phyloP scores from a whole-genome alignment of 2,113 vertebrate species.

The Helogale parvula region DNA sequence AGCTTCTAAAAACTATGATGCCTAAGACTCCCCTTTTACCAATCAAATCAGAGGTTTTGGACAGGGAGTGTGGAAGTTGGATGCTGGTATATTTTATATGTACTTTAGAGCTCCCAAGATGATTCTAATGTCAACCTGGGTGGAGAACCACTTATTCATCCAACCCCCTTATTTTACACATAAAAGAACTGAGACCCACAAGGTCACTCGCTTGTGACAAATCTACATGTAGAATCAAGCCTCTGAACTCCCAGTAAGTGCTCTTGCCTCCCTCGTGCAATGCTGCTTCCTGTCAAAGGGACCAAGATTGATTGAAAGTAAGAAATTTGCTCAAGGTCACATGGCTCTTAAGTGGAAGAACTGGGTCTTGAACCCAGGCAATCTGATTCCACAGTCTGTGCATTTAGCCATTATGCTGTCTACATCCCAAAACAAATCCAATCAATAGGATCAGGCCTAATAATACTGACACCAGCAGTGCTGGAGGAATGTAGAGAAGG shows the following conservation, averaged over 20 bases:
- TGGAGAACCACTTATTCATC: background rate
- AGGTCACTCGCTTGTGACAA: background rate
- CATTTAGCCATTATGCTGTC: background rate
- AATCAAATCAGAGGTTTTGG: background rate
- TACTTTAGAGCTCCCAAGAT: background rate
- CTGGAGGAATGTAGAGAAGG: background rate
- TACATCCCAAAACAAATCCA: background rate
- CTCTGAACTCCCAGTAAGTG: background rate
- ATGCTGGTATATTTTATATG: background rate
- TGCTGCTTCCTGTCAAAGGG: conserved; percentile 28
- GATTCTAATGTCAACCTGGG: conserved; percentile 2
- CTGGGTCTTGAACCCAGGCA: background rate
- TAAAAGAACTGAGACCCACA: background rate
- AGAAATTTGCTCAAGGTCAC: background rate
- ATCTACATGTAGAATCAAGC: background rate
- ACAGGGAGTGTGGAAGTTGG: background rate
- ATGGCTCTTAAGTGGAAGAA: background rate
- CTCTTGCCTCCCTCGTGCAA: background rate
- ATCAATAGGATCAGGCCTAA: background rate
- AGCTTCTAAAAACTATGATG: background rate
- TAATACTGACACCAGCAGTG: background rate
- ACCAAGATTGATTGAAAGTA: background rate
- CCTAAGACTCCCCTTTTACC: background rate
- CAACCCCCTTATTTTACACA: background rate
- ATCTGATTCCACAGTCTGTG: background rate